A percentile compares a stretch with the other conserved stretches of the same genome.
phyloP scores from a whole-genome alignment of 2,797 vertebrate species.

The Coregonus sp. region DNA sequence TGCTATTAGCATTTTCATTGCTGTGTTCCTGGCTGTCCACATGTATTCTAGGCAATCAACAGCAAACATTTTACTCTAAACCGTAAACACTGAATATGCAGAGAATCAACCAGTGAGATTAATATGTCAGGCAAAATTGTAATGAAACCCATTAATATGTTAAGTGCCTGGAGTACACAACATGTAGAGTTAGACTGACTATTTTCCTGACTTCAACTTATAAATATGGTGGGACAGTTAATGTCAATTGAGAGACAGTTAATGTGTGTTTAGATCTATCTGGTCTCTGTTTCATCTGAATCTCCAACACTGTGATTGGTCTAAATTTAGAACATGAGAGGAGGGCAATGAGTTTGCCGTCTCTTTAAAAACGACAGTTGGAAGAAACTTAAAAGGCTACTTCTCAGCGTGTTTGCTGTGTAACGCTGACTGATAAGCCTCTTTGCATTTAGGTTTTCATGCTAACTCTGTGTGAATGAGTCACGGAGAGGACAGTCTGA shows the following conservation, averaged over 20 bases:
- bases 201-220: background rate
- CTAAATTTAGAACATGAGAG: conserved; percentile 22
- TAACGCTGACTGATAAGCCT: background rate
- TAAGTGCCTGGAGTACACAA: conserved; percentile 10
- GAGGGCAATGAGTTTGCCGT: conserved; percentile 16
- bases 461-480: background rate
- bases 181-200: conserved; percentile 13
- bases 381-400: background rate
- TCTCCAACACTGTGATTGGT: conserved; percentile 31
- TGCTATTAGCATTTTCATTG: background rate
- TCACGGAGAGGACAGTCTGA: background rate
- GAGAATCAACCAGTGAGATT: conserved; percentile 20
- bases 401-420: background rate
- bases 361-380: background rate
- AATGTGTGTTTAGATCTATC: conserved; percentile 22
- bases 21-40: conserved; percentile 12
- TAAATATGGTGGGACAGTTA: background rate
- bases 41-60: conserved; percentile 19
- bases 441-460: background rate
- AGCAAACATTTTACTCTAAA: conserved; percentile 13
- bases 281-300: conserved; percentile 27
- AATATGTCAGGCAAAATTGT: conserved; percentile 21
- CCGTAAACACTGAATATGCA: conserved; percentile 29
- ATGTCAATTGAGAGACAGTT: background rate
- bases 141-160: conserved; percentile 37